Evolutionary conservation across 2,113 vertebrate species (phyloP), one percentile per base, ranked within the genome.

Genomic region (Stigmatopora argus): DNA sequence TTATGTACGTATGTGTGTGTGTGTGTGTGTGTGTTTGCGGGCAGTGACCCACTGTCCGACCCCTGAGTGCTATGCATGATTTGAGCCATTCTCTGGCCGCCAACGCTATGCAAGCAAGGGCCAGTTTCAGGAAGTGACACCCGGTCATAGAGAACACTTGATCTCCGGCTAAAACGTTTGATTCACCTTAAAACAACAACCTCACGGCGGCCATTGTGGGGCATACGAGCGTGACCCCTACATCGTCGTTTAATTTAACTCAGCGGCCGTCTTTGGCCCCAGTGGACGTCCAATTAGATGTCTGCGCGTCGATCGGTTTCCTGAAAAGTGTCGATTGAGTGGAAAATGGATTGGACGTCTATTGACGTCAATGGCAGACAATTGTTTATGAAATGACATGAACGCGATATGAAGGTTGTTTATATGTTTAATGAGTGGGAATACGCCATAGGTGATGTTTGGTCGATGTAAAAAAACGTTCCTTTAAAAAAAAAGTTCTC

Each of bases 11-110:
- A 12, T 73, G 66, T 74, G 78, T 80, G 85, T 66, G 80, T 70
- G 64, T 60, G 78, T 85, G 47, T 72, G 75, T 72, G 75, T 79
- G 70, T 68, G 57, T 68, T 69, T 57, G 64, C 53, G 45, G 84
- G 84, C 78, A 81, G 69, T 26, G 75, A 82, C 69, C n/a, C 78
- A 77, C 79, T n/a, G 75, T 71, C 71, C 15, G 77, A 17, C 82
- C 81, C 76, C 77, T 47, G 66, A 10, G 44, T 70, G 79, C 81
- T 83, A 84, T 89, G 86, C 88, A 86, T 89, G 88, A 86, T 73
- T 87, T 86, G 79, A 75, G 77, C 86, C 66, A 83, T 88, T 89
- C 83, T 86, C 81, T 58, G 70, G 52, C 53, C 52, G 14, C 44
- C 70, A 80, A 60, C 71, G 58, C 88, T 89, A 67, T 84, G 70